These are phyloP conservation scores for Prinia subflava DNA, from an alignment of 2,113 vertebrate genomes.

Conservation along the genomic window DNA sequence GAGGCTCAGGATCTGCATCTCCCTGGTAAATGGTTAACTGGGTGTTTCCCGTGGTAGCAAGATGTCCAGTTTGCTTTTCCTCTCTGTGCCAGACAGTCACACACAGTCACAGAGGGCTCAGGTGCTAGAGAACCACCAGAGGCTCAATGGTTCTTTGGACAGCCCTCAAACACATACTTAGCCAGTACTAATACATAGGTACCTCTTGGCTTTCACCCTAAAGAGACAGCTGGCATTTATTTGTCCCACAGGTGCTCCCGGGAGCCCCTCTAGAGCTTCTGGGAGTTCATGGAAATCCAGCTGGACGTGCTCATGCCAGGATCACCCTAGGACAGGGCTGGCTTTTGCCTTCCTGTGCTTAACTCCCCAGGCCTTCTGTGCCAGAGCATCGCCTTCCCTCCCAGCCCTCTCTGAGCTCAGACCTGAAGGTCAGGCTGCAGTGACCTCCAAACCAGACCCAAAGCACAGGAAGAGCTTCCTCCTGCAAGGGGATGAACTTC, in stretches of 20 bases:
- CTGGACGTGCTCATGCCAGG: neutral
- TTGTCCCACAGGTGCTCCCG: neutral
- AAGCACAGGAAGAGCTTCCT: neutral
- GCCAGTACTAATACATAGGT: fast-evolving
- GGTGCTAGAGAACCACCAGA: neutral
- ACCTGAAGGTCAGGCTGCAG: neutral
- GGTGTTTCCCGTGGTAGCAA: neutral
- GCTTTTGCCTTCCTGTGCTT: neutral
- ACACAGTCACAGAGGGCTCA: neutral
- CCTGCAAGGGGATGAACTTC: too few species aligned
- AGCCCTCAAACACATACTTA: too few species aligned
- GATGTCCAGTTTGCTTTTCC: neutral
- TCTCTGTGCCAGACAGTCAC: neutral
- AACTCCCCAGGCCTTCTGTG: neutral
- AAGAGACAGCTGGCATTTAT: neutral
- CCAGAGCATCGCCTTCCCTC: neutral
- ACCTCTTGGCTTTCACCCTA: neutral
- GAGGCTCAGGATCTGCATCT: neutral
- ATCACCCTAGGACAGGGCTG: neutral
- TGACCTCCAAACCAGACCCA: neutral
- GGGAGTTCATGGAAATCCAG: neutral
- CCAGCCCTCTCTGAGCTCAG: neutral
- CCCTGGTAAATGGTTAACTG: neutral
- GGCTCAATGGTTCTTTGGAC: neutral
- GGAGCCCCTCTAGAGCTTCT: neutral